Evolutionary conservation across 2,797 vertebrate genomes (phyloP).

Genomic region (Chaunax sp.): DNA sequence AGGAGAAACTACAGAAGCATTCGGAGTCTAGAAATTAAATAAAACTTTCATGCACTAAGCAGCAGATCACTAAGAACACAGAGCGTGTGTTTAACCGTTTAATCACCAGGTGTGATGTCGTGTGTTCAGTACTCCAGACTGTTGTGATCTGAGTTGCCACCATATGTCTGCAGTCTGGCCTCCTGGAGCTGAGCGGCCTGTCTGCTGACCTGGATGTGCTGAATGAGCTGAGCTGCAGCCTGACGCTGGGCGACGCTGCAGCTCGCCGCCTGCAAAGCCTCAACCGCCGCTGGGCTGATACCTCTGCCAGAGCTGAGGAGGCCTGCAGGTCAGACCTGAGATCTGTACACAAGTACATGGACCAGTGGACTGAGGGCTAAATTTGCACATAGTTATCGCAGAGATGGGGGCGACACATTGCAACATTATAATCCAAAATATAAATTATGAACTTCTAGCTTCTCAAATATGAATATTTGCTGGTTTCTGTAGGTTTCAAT

Average conservation of each 20-base stretch:
- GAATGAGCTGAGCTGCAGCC: constrained; percentile 87
- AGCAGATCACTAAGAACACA: no score
- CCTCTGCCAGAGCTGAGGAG: constrained; percentile 83
- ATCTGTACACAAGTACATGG: background rate
- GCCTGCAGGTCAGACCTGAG: constrained; percentile 85
- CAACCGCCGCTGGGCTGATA: constrained; percentile 85
- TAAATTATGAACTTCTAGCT: no score
- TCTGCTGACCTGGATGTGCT: constrained; percentile 88
- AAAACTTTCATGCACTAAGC: no score
- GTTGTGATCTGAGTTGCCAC: constrained; percentile 20
- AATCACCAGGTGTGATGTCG: background rate
- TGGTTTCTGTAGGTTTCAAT: no score
- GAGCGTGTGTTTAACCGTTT: no score
- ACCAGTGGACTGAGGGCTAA: background rate
- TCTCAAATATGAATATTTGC: no score
- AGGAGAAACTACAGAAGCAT: background rate
- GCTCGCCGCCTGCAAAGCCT: constrained; percentile 84
- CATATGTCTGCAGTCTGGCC: constrained; percentile 78
- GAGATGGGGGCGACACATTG: no score
- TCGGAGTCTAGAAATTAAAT: no score
- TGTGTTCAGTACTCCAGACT: constrained; percentile 5
- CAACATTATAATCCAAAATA: no score
- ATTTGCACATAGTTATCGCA: no score
- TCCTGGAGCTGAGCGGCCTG: constrained; percentile 82
- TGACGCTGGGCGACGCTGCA: constrained; percentile 83